phyloP scores from a whole-genome alignment of 2,797 vertebrate species.

The Bufotes viridis region DNA sequence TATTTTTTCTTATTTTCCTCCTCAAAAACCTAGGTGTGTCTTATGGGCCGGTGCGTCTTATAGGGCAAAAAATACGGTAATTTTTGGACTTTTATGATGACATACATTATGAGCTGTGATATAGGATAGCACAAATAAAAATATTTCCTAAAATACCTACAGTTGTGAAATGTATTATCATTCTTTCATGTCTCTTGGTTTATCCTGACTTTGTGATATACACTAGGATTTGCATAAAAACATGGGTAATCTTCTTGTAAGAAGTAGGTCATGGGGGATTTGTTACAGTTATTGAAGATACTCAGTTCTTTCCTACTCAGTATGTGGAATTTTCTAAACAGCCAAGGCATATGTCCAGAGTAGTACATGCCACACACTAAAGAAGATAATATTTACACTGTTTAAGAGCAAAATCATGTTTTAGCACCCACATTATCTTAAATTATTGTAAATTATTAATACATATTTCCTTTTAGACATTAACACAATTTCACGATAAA shows the following conservation, averaged over 20 bases:
- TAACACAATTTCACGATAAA: background rate
- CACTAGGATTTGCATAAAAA: conserved; percentile 33
- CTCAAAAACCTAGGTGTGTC: too few species aligned
- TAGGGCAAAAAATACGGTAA: too few species aligned
- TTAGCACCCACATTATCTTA: background rate
- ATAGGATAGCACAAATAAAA: background rate
- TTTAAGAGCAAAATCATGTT: background rate
- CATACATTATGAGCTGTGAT: background rate
- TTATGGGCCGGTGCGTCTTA: too few species aligned
- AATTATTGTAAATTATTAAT: background rate
- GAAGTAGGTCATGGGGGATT: conserved; percentile 48
- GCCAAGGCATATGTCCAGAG: background rate
- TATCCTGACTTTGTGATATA: conserved; percentile 36
- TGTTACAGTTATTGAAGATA: conserved; percentile 37
- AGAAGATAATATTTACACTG: background rate
- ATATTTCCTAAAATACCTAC: background rate
- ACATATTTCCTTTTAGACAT: background rate
- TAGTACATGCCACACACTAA: background rate
- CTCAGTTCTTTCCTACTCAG: conserved; percentile 13
- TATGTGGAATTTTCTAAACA: conserved; percentile 25
- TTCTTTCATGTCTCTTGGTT: conserved; percentile 1
- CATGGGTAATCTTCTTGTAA: conserved; percentile 32
- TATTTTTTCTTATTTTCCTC: too few species aligned
- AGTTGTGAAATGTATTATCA: conserved; percentile 5
- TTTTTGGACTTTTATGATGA: background rate